Conservation (phyloP, 2,888 invertebrate species). For the Artemia sinica region DNA sequence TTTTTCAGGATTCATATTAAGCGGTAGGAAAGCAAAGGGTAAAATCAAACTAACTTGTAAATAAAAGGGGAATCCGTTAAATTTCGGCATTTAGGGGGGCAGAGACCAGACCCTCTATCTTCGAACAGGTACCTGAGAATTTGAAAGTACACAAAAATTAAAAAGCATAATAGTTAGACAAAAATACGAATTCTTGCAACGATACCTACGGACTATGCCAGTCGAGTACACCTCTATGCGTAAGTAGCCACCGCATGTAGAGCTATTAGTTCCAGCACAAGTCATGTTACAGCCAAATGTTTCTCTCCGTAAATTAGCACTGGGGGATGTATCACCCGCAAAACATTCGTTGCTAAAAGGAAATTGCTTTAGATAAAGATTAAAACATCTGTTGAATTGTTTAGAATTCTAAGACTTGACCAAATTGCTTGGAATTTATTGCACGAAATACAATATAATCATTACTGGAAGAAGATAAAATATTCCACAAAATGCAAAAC, state of each 20-base stretch:
- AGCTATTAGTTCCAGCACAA: background rate
- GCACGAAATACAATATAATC: too few species aligned
- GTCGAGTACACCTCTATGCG: background rate
- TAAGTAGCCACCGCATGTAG: conserved; percentile 6
- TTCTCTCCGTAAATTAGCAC: background rate
- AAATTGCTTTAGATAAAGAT: conserved; percentile 4
- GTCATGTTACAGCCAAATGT: background rate
- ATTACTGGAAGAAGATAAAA: too few species aligned
- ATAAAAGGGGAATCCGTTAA: too few species aligned
- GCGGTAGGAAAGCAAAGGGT: too few species aligned
- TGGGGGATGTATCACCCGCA: background rate
- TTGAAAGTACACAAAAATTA: background rate
- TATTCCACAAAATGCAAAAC: too few species aligned
- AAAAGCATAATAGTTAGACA: background rate
- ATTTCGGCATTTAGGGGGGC: too few species aligned
- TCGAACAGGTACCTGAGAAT: too few species aligned
- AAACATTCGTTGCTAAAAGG: background rate
- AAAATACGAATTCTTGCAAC: background rate
- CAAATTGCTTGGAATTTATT: too few species aligned
- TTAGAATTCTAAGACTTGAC: too few species aligned
- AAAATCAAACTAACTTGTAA: too few species aligned
- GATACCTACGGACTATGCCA: background rate
- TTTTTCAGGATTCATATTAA: too few species aligned
- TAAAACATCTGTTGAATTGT: background rate
- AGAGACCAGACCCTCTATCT: too few species aligned